These are phyloP conservation scores for Paramormyrops hopkinsi DNA, from an alignment of 2,797 vertebrate species.

Conservation along the genomic window DNA sequence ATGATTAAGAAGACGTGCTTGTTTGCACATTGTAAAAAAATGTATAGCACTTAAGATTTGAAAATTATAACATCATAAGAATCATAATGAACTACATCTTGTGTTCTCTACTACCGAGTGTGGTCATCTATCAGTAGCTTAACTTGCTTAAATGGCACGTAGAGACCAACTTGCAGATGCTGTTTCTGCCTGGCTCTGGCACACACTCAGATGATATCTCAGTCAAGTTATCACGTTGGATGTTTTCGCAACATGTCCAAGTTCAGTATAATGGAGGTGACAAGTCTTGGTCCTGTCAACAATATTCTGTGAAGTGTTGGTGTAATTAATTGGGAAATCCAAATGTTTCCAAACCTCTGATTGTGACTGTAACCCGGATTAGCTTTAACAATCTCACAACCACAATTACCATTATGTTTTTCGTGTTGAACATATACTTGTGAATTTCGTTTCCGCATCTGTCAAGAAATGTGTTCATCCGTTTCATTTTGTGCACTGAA, in stretches of 20 bases:
- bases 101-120: background rate
- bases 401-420: background rate
- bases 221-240: background rate
- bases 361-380: background rate
- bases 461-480: background rate
- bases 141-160: background rate
- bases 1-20: background rate
- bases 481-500: background rate
- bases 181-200: background rate
- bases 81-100: background rate
- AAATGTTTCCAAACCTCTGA: background rate
- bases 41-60: background rate
- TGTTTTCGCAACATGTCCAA: background rate
- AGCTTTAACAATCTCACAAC: background rate
- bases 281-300: background rate
- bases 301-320: background rate
- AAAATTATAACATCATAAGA: background rate
- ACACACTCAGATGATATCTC: background rate
- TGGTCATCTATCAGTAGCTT: background rate
- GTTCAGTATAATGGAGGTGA: background rate
- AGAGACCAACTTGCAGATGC: background rate
- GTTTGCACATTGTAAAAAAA: background rate
- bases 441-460: background rate
- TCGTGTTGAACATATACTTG: background rate
- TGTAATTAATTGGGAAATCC: background rate